phyloP scores from a whole-genome alignment of 2,113 vertebrate species.

The Takifugu flavidus region DNA sequence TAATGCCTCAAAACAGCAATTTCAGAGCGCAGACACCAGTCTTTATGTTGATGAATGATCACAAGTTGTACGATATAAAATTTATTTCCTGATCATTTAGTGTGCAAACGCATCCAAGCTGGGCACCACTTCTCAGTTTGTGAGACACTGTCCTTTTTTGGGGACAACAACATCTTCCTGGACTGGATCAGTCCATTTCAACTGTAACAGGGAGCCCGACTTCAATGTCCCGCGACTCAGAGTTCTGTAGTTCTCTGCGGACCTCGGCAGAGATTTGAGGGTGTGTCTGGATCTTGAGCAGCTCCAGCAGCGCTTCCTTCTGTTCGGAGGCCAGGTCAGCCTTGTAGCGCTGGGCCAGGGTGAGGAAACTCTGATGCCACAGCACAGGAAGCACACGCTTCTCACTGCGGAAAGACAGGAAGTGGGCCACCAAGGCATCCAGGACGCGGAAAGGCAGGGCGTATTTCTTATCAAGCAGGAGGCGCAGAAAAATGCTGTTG shows the following conservation, averaged over 20 bases:
- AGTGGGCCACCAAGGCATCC: constrained; percentile 94
- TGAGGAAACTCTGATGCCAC: constrained; percentile 95
- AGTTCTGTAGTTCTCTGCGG: constrained; percentile 86
- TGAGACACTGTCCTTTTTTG: neutral
- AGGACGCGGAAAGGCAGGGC: constrained; percentile 97
- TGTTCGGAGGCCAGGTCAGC: constrained; percentile 91
- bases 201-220: constrained; percentile 66
- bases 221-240: constrained; percentile 82
- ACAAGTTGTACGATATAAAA: neutral
- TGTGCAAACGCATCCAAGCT: constrained; percentile 10
- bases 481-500: constrained; percentile 95
- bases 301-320: constrained; percentile 86
- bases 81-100: constrained; percentile 1
- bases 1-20: no score
- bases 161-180: neutral
- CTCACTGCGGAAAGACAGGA: constrained; percentile 88
- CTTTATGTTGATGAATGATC: neutral
- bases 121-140: neutral
- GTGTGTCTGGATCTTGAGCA: constrained; percentile 88
- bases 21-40: constrained; percentile 3
- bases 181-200: constrained; percentile 67
- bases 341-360: constrained; percentile 92
- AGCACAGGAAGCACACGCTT: constrained; percentile 87
- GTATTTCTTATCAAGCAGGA: constrained; percentile 95
- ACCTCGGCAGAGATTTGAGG: constrained; percentile 82